Evolutionary conservation across 1,140 invertebrate species (phyloP), one percentile per base, ranked within the genome.

Genomic region (Samia ricini): DNA sequence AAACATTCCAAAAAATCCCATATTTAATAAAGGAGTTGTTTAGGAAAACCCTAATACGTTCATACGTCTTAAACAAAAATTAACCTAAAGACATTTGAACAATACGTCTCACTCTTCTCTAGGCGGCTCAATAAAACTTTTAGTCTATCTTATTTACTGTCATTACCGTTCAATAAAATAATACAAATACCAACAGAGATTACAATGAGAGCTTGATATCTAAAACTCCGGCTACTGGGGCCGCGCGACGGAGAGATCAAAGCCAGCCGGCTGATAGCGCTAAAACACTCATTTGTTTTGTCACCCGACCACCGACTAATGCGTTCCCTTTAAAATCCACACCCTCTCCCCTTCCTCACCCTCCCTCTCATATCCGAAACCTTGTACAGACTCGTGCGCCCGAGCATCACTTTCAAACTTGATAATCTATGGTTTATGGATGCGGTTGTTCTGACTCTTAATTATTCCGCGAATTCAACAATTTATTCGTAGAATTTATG

Each of bases 271-370:
- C 15, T 75, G 85, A 89, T 89, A 85, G 77, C 82, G 77, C 74
- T 88, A 85, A 89, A 88, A 88, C 79, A 88, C 81, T 88, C 85
- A 86, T 89, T 89, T 84, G 86, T 86, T 84, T 83, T 88, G 85
- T 87, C 86, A 85, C 80, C 79, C 71, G 77, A 75, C 78, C 80
- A 79, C 75, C 58, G 58, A 51, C 42, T 60, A 60, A 60, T 60
- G 42, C 19, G 24, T 26, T 15, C 54, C 23, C n/a, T 4, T 21
- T 26, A 26, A 26, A 26, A n/a, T n/a, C n/a, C n/a, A n/a, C 36
- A 10, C 36, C 36, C 36, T 48, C 36, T 48, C 36, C 51, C 12
- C 4, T 10, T 52, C 12, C 12, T 52, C 10, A 24, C 24, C 54
- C 21, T 24, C 18, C 23, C 20, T n/a, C n/a, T 50, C 48, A 15